Conservation (phyloP, 2,888 invertebrate genomes). For the Dioctria rufipes region DNA sequence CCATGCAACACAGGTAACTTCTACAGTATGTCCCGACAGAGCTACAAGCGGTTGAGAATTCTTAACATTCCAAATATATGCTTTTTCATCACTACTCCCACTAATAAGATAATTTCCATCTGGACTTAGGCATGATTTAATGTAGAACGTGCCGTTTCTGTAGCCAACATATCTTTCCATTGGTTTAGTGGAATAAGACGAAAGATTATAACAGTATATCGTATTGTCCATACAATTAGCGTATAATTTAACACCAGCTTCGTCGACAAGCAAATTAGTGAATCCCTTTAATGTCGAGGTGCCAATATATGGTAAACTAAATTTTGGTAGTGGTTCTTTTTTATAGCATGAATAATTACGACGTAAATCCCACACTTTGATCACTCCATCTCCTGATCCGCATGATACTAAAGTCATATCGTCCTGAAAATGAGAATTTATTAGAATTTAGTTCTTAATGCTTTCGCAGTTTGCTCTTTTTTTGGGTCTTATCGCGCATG, state of each 20-base stretch:
- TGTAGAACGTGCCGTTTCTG: constrained; percentile 86
- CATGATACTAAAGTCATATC: constrained; percentile 85
- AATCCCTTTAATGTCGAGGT: constrained; percentile 80
- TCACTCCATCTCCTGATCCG: constrained; percentile 88
- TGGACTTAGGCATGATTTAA: constrained; percentile 85
- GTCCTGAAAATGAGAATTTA: constrained; percentile 73
- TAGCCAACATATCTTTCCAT: constrained; percentile 80
- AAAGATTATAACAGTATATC: constrained; percentile 88
- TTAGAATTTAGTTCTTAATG: too few species aligned
- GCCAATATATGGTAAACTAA: constrained; percentile 82
- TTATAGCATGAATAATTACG: constrained; percentile 83
- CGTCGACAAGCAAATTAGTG: constrained; percentile 84
- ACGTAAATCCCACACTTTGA: constrained; percentile 91
- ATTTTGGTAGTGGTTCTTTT: constrained; percentile 80
- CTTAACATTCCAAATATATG: constrained; percentile 88
- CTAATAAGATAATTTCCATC: constrained; percentile 87
- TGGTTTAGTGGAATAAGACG: constrained; percentile 79
- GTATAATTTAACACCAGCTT: constrained; percentile 79
- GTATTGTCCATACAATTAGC: constrained; percentile 90
- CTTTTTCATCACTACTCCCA: constrained; percentile 90
- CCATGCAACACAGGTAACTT: constrained; percentile 93
- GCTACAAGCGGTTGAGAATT: constrained; percentile 78
- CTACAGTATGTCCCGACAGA: constrained; percentile 84
- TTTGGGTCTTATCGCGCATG: too few species aligned
- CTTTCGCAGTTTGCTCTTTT: too few species aligned